A percentile compares a stretch with the other conserved stretches of the same genome.
Conservation (phyloP, 2,797 vertebrate species). For the Pampus argenteus region DNA sequence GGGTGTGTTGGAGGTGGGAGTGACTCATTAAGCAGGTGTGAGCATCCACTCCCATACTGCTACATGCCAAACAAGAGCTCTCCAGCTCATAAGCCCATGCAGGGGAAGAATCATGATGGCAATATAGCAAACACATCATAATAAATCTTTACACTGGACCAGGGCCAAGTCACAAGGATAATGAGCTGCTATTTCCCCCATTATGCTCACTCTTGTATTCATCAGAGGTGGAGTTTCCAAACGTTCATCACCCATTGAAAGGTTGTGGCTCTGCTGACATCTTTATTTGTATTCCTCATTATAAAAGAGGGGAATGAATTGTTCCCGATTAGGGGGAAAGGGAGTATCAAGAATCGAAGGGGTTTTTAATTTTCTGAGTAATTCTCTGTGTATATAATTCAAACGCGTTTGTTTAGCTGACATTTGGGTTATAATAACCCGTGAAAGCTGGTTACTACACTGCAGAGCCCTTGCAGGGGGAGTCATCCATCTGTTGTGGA, state of each 20-base stretch:
- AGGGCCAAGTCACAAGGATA: slow-evolving; percentile 74
- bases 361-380: background rate
- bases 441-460: slow-evolving; percentile 61
- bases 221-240: slow-evolving; percentile 74
- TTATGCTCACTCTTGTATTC: slow-evolving; percentile 66
- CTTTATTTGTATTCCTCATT: slow-evolving; percentile 56
- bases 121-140: slow-evolving; percentile 76
- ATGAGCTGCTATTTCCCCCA: slow-evolving; percentile 73
- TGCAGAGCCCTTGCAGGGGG: slow-evolving; percentile 63
- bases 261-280: slow-evolving; percentile 56
- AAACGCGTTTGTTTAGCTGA: slow-evolving; percentile 54
- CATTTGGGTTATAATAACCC: slow-evolving; percentile 65
- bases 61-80: slow-evolving; percentile 81
- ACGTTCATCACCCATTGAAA: slow-evolving; percentile 64
- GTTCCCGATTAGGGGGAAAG: slow-evolving; percentile 24
- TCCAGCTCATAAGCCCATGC: slow-evolving; percentile 77
- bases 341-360: slow-evolving; percentile 2
- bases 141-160: slow-evolving; percentile 78
- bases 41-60: slow-evolving; percentile 84
- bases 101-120: slow-evolving; percentile 79
- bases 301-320: slow-evolving; percentile 26
- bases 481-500: slow-evolving; percentile 66
- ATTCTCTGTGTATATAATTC: slow-evolving; percentile 36
- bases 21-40: slow-evolving; percentile 86
- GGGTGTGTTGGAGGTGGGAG: slow-evolving; percentile 81